Evolutionary conservation across 2,888 invertebrate species (phyloP).

Genomic region (Lochmaea capreae): DNA sequence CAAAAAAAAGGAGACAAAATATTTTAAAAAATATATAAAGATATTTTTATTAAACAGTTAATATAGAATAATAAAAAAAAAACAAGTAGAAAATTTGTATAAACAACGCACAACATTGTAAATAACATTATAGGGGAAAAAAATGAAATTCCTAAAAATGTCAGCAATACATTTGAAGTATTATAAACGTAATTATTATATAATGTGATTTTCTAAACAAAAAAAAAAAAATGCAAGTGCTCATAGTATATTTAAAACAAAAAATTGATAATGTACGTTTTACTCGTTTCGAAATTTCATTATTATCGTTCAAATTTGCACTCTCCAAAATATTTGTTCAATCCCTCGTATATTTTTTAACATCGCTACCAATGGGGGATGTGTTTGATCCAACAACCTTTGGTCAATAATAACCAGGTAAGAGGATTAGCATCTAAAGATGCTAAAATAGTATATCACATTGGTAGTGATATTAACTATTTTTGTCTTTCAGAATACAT

Average conservation of each 20-base stretch:
- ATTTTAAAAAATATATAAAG: neutral
- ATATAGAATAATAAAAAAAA: neutral
- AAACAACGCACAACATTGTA: conserved; percentile 34
- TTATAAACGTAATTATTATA: conserved; percentile 55
- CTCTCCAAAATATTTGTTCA: neutral
- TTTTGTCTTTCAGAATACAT: no score
- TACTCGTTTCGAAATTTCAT: neutral
- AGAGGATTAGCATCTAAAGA: no score
- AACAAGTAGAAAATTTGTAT: conserved; percentile 22
- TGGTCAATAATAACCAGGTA: no score
- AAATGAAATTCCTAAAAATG: conserved; percentile 35
- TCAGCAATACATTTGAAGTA: conserved; percentile 54
- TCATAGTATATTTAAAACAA: conserved; percentile 40
- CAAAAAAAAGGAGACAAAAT: no score
- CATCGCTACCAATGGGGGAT: no score
- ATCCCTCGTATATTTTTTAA: no score
- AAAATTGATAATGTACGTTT: neutral
- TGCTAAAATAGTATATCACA: no score
- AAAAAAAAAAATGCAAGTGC: conserved; percentile 38
- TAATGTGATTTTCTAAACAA: conserved; percentile 51
- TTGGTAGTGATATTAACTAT: no score
- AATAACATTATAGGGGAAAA: conserved; percentile 19
- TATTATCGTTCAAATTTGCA: neutral
- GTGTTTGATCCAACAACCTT: no score
- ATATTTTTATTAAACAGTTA: neutral